Evolutionary conservation across 2,797 vertebrate genomes (phyloP).

Genomic region (Helicolenus hilgendorfi): DNA sequence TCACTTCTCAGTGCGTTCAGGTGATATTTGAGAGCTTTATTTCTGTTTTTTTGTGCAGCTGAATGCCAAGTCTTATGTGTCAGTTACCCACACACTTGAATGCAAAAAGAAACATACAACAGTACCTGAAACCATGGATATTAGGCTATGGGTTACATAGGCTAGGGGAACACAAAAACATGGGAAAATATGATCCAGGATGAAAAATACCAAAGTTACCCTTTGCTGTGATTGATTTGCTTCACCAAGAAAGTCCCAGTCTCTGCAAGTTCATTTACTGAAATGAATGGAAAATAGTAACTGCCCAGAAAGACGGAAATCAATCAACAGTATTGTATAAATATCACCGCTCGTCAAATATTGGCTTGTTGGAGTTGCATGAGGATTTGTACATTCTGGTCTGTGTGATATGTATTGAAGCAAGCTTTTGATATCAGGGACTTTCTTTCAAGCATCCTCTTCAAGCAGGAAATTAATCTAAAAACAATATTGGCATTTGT

Average conservation of each 20-base stretch:
- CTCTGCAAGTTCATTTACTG: constrained; percentile 7
- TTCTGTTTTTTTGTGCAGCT: not conserved
- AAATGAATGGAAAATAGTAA: constrained; percentile 30
- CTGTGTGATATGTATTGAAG: not conserved
- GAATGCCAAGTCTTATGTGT: not conserved
- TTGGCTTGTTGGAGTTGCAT: not conserved
- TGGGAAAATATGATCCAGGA: not conserved
- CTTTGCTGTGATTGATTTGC: constrained; percentile 15
- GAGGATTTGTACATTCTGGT: not conserved
- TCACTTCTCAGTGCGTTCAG: not conserved
- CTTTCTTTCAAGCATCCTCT: not conserved
- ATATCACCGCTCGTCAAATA: constrained; percentile 5
- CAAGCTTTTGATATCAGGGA: not conserved
- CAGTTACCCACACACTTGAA: not conserved
- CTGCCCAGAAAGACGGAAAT: constrained; percentile 3
- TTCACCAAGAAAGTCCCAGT: constrained; percentile 3
- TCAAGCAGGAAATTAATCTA: not conserved
- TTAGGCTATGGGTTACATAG: no score
- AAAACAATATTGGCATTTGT: not conserved
- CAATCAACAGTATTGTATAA: constrained; percentile 15
- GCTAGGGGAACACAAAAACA: no score
- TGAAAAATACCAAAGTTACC: not conserved
- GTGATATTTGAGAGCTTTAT: not conserved
- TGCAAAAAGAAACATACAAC: not conserved
- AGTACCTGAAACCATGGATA: not conserved